phyloP scores from a whole-genome alignment of 2,797 vertebrate species.

The Cryptoblepharus egeriae region DNA sequence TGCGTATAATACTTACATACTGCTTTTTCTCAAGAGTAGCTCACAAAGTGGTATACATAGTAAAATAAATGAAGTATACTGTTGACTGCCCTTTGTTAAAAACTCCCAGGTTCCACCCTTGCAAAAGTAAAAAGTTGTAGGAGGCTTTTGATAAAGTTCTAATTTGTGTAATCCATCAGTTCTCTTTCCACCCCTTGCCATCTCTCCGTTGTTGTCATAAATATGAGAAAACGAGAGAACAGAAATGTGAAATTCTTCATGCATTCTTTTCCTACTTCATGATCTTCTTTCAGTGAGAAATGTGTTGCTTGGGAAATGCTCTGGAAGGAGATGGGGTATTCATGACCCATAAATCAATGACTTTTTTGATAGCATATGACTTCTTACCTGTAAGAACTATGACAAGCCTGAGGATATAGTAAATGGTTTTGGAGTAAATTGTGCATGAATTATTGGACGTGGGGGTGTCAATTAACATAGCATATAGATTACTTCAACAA shows the following conservation, averaged over 20 bases:
- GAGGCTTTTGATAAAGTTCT: no score
- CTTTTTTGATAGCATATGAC: neutral
- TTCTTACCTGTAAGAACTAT: neutral
- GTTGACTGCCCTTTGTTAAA: no score
- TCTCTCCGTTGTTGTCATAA: neutral
- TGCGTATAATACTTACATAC: no score
- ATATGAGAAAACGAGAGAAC: neutral
- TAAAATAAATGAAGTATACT: no score
- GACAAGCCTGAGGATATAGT: neutral
- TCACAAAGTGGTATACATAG: no score
- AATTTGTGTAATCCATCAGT: no score
- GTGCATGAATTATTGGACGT: neutral
- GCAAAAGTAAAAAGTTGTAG: no score
- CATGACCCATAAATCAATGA: conserved; percentile 10
- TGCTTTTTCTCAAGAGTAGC: no score
- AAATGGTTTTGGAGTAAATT: conserved; percentile 11
- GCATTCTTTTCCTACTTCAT: neutral
- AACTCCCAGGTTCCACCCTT: no score
- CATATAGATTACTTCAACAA: neutral
- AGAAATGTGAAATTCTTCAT: neutral
- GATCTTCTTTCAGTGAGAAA: neutral
- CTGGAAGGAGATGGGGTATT: neutral
- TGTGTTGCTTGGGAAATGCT: neutral
- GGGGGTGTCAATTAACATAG: neutral
- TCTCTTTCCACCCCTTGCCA: no score